Evolutionary conservation across 2,888 invertebrate species (phyloP).

Genomic region (Sacculina carcini): DNA sequence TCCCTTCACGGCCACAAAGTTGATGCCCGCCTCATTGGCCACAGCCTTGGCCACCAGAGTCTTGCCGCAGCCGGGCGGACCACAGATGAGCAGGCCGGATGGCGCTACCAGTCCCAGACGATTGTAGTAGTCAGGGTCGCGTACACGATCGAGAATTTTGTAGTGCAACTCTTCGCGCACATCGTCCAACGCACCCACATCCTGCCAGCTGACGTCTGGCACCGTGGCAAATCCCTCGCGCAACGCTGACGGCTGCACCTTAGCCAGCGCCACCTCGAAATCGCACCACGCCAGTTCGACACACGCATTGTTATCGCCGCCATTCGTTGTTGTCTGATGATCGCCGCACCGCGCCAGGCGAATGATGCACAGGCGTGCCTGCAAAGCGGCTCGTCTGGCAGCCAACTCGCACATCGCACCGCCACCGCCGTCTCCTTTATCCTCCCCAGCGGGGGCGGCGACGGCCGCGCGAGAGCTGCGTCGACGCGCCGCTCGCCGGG

Average conservation of each 20-base stretch:
- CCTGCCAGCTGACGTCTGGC: conserved; percentile 88
- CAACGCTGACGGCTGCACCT: conserved; percentile 74
- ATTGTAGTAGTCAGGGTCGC: conserved; percentile 50
- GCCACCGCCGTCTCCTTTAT: background rate
- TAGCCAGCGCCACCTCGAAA: conserved; percentile 26
- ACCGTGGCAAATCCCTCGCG: conserved; percentile 93
- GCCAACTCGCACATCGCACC: background rate
- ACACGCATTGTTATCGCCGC: background rate
- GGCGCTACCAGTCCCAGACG: conserved; percentile 51
- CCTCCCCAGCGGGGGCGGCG: background rate
- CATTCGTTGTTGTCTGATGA: background rate
- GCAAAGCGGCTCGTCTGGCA: conserved; percentile 3
- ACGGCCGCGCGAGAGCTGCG: conserved; percentile 1
- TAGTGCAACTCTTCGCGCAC: conserved; percentile 24
- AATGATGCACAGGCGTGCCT: background rate
- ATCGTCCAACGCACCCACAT: conserved; percentile 69
- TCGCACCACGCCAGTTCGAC: background rate
- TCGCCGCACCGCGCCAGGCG: background rate
- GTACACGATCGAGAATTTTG: conserved; percentile 42
- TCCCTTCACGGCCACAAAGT: conserved; percentile 95
- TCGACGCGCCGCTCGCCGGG: conserved; percentile 10
- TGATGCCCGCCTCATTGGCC: conserved; percentile 93
- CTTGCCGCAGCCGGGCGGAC: conserved; percentile 62
- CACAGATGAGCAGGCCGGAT: conserved; percentile 75
- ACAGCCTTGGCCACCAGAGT: conserved; percentile 91